Conservation (phyloP, 23 tunicate species). For the Trididemnum miniatum region DNA sequence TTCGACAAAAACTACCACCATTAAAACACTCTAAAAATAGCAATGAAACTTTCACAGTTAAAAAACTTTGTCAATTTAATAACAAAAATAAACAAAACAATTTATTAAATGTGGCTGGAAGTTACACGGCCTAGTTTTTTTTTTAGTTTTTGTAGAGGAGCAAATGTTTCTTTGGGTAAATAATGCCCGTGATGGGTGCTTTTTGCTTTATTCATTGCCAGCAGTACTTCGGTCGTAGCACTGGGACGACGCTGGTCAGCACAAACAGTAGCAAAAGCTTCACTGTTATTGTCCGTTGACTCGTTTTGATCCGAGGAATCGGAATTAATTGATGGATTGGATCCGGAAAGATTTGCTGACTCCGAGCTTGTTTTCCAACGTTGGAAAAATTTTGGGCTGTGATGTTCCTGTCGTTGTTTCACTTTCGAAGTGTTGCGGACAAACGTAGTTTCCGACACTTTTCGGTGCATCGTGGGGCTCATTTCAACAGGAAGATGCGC, state of each 20-base stretch:
- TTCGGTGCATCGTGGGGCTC: slow-evolving; percentile 86
- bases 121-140: slow-evolving; percentile 13
- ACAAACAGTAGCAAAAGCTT: slow-evolving; percentile 59
- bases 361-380: background rate
- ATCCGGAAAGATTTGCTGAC: slow-evolving; percentile 1
- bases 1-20: too few relatives aligned
- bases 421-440: slow-evolving; percentile 30
- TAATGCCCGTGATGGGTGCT: slow-evolving; percentile 11
- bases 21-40: too few relatives aligned
- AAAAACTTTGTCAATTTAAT: too few relatives aligned
- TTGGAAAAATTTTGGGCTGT: slow-evolving; percentile 2
- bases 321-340: background rate
- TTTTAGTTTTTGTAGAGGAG: slow-evolving; percentile 44
- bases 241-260: slow-evolving; percentile 74
- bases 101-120: slow-evolving; percentile 37
- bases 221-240: slow-evolving; percentile 54
- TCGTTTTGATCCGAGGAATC: background rate
- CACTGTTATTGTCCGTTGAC: background rate
- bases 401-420: background rate
- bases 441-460: slow-evolving; percentile 57
- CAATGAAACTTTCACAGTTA: too few relatives aligned
- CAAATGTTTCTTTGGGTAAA: slow-evolving; percentile 12
- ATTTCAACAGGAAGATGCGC: slow-evolving; percentile 66
- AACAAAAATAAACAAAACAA: too few relatives aligned
- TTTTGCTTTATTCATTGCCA: slow-evolving; percentile 47